phyloP scores from a whole-genome alignment of 1,140 invertebrate species.

The silkworm (Bombyx mori) region ASM3026992v2 NC_085120.1:7564501-7565000 shows the following conservation, averaged over 20 bases:
- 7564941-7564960: no score
- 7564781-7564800: slow-evolving; percentile 59
- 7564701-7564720: slow-evolving; percentile 46
- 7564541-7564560: no score
- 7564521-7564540: no score
- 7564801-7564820: slow-evolving; percentile 53
- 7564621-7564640: no score
- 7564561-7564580: no score
- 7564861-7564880: slow-evolving; percentile 61
- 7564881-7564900: slow-evolving; percentile 28
- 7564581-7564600: no score
- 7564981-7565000: no score
- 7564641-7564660: no score
- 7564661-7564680: no score
- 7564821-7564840: slow-evolving; percentile 54
- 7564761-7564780: slow-evolving; percentile 50
- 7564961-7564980: no score
- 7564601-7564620: no score
- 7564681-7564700: neutral
- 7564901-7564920: neutral
- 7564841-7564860: slow-evolving; percentile 57
- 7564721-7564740: slow-evolving; percentile 52
- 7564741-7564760: slow-evolving; percentile 61
- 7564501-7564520: no score
- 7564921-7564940: neutral